phyloP scores from a whole-genome alignment of 2,113 vertebrate genomes.

The Macquaria ambigua region DNA sequence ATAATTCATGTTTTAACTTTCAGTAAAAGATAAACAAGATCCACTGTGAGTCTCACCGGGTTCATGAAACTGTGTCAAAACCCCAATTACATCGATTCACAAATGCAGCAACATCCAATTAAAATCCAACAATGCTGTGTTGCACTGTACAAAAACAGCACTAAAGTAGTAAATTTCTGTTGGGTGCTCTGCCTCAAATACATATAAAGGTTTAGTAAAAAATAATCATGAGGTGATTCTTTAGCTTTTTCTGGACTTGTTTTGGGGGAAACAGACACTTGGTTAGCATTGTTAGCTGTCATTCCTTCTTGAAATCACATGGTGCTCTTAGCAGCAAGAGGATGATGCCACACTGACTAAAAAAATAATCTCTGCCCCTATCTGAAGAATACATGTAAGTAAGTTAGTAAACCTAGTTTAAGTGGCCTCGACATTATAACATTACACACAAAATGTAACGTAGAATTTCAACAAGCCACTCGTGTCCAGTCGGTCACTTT shows the following conservation, averaged over 20 bases:
- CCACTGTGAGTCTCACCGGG: not conserved
- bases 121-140: constrained; percentile 14
- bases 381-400: not conserved
- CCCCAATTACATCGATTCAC: constrained; percentile 20
- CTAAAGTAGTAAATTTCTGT: not conserved
- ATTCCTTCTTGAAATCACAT: not conserved
- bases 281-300: not conserved
- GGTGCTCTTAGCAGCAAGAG: not conserved
- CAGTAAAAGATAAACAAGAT: not conserved
- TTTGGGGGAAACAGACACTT: not conserved
- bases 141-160: not conserved
- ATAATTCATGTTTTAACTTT: not conserved
- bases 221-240: not conserved
- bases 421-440: not conserved
- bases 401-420: too few relatives aligned
- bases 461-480: not conserved
- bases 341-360: not conserved
- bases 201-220: not conserved
- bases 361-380: not conserved
- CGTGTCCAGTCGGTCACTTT: not conserved
- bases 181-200: too few relatives aligned
- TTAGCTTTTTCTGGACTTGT: not conserved
- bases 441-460: not conserved
- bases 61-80: constrained; percentile 39
- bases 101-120: constrained; percentile 42